Base-by-base conservation (phyloP, 1,140 invertebrate genomes). In the Drosophila varians region DNA sequence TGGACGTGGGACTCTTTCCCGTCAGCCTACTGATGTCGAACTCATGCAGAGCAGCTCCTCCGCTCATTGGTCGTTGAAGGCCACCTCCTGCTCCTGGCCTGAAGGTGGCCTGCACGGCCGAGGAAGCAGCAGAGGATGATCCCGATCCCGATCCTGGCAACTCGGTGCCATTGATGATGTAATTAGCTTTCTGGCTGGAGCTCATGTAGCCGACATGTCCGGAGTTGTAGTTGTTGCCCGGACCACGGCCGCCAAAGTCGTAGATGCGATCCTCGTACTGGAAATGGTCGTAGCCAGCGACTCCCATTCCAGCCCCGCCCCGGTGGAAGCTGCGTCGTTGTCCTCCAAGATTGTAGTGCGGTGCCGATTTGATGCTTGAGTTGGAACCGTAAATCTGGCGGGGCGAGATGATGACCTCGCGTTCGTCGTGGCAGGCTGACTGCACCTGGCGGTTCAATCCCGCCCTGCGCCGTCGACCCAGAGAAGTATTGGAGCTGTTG, bases 291-390 rank as follows among this genome's bases (percentile, higher is more conserved):
- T 90, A 87, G 53, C 71, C 55, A 3, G 36, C 49, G 23, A 62
- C 47, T 26, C 19, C 64, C 5, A 21, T 52, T 19, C 38, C 53
- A 8, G 25, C 18, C 12, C 47, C 47, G 2, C 46, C 54, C 2
- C 82, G 52, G 42, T 87, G 77, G 18, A 82, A 82, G 49, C 69
- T 86, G 25, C 82, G 74, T 1, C 82, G 53, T 31, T 86, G 71
- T 4, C 84, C 77, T 6, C 76, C 74, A 1, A 91, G 69, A 53
- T 91, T 91, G 36, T 90, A 91, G 25, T 92, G 91, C 1, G 91
- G 91, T 4, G 91, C 91, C n/a, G 91, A 92, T 54, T 91, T 90
- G 16, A 92, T 92, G 70, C 91, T 92, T 0, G 91, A 90, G 64
- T 92, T 92, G 6, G 91, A 92, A 21, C 91, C 91, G 52, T 92